Base-by-base conservation (phyloP, 2,888 invertebrate genomes). In the Mythimna vitellina region DNA sequence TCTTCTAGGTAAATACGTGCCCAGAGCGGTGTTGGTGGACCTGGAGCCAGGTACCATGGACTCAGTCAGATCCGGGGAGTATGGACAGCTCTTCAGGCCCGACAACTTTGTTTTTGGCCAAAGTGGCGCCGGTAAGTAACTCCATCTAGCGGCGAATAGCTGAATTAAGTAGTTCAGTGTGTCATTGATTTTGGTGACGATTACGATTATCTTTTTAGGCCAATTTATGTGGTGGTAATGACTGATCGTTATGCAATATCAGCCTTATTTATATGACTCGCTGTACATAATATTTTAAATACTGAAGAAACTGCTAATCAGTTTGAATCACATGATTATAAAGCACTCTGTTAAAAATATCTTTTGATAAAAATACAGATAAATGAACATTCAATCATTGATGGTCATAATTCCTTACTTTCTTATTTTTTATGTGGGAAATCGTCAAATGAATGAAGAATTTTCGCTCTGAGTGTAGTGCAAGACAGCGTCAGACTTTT, bases 41-140 rank as follows among this genome's bases (percentile, higher is more conserved):
- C 92, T 99, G 88, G 99, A 99, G 93, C 98, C 98, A 0, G 98
- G 98, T 3, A 98, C 99, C 51, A 98, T 99, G 98, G 99, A 99
- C 92, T 97, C 98, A 0, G 98, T 99, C 71, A 96, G 98, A 84
- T 97, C 97, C 35, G 97, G 98, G n/a, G 97, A 98, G 2, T 98
- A 97, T 90, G 98, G 98, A 1, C 97, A 97, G 89, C 96, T 98
- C 72, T 99, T 98, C 96, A 95, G 98, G 76, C 99, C 99, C 0
- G 98, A 99, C 91, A 99, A 98, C 95, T 99, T 98, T 93, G 97
- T 99, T 54, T 98, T 98, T 80, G 98, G 98, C 6, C 97, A 97
- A 91, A 97, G 97, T 72, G 98, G 99, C 17, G 98, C 99, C 9
- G 96, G 96, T 95, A 57, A 89, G 92, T 82, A 61, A 25, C 62